These are phyloP conservation scores for Ochropleura plecta DNA, from an alignment of 2,888 invertebrate species.

Conservation along the genomic window DNA sequence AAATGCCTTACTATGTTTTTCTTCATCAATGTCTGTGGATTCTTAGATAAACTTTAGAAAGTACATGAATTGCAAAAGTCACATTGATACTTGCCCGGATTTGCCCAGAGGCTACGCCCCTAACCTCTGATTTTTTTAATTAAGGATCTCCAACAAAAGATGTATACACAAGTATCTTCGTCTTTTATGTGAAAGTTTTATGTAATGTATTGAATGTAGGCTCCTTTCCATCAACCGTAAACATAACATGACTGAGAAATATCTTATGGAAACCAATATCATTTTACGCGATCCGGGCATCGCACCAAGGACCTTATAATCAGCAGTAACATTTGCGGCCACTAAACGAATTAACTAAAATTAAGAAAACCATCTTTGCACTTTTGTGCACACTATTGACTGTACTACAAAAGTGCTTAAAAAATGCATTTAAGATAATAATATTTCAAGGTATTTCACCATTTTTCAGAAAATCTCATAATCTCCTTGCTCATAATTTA, in stretches of 20 bases:
- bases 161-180: not conserved
- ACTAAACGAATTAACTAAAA: too few species aligned
- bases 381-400: not conserved
- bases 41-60: too few species aligned
- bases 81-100: too few species aligned
- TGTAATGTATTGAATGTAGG: too few species aligned
- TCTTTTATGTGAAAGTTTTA: not conserved
- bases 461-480: conserved; percentile 12
- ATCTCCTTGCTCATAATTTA: conserved; percentile 20
- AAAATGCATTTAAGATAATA: conserved; percentile 17
- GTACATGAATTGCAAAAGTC: too few species aligned
- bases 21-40: too few species aligned
- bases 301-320: not conserved
- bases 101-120: too few species aligned
- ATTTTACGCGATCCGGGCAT: not conserved
- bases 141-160: too few species aligned
- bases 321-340: not conserved
- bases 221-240: not conserved
- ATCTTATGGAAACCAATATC: too few species aligned
- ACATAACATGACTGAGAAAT: not conserved
- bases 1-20: too few species aligned
- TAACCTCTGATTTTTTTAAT: too few species aligned
- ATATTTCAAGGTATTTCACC: not conserved
- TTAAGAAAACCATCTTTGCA: not conserved
- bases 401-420: too few species aligned